Evolutionary conservation across 2,113 vertebrate genomes (phyloP), one percentile per base, ranked within the genome.

Genomic region (Alligator sinensis): DNA sequence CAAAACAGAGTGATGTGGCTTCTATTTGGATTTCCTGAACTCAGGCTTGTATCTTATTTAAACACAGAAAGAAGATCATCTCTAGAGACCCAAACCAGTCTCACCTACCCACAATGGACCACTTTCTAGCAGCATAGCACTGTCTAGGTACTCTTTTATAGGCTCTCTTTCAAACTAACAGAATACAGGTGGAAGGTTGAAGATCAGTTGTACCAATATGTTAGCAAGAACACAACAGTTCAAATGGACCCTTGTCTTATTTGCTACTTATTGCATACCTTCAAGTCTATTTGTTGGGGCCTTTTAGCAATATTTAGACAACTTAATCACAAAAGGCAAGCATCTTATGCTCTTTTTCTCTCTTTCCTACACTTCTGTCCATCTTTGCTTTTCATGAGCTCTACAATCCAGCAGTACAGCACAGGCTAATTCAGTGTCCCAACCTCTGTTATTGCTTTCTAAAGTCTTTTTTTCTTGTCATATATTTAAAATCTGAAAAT

Each of bases 391-490:
- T 93, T 70, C 55, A 86, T 93, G 38, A 84, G 12, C 38, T 89
- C 86, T 91, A 74, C 38, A 86, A 28, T 70, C 70, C 90, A 91
- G 78, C 30, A 75, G 61, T 59, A 82, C 25, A 91, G 55, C 85
- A 94, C 82, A 94, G 75, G 84, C 70, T 91, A 59, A 92, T 88
- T 82, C 25, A 93, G 28, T 70, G 81, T 58, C 64, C 93, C 82
- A 88, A 75, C 15, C 30, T 86, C 94, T 95, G 80, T 96, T 88
- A 95, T 88, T 88, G 89, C 89, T 91, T 95, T 34, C 30, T 91
- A 88, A 68, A 84, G 76, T 94, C 55, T 95, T 96, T 86, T 87
- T 82, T 59, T 89, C 55, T 27, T 89, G 27, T 10, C 82, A 6
- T 84, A n/a, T 80, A 89, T 84, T 96, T 96, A 90, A 64, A 88